A percentile compares a stretch with the other conserved stretches of the same genome.
These are phyloP conservation scores for Caracal caracal DNA, from an alignment of 2,113 vertebrate species.

Conservation along the genomic window DNA sequence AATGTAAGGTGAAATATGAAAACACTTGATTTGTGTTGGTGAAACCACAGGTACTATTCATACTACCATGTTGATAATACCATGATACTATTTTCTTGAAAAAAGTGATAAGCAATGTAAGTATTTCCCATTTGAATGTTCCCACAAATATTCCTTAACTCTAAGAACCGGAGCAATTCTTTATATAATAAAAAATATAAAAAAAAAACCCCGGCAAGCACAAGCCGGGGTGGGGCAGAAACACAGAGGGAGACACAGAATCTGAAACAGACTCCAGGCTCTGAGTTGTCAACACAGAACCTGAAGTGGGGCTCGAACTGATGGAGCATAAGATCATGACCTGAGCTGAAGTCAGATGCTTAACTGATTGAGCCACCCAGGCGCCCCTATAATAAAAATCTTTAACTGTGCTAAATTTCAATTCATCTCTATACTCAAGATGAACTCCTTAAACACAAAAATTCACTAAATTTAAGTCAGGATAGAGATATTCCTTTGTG, in stretches of 20 bases:
- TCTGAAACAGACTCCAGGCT: no score
- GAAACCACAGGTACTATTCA: background rate
- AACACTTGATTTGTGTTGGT: background rate
- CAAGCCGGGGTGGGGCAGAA: no score
- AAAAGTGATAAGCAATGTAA: slow-evolving; percentile 15
- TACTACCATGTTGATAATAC: background rate
- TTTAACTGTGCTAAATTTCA: background rate
- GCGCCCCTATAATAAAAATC: background rate
- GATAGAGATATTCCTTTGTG: background rate
- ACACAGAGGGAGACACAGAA: no score
- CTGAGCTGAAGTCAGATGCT: no score
- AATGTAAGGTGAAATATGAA: background rate
- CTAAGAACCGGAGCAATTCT: background rate
- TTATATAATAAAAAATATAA: slow-evolving; percentile 22
- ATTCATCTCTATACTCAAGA: slow-evolving; percentile 41
- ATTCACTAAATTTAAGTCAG: slow-evolving; percentile 44
- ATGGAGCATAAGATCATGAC: no score
- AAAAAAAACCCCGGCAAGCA: no score
- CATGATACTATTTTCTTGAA: background rate
- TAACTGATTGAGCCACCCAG: no score
- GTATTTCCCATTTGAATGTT: slow-evolving; percentile 39
- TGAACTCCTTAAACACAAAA: slow-evolving; percentile 37
- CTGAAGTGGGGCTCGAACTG: no score
- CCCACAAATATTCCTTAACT: slow-evolving; percentile 28
- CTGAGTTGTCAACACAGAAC: no score